A percentile compares a stretch with the other conserved stretches of the same genome.
Conservation (phyloP, 2,797 vertebrate genomes). For the Karalla daura region DNA sequence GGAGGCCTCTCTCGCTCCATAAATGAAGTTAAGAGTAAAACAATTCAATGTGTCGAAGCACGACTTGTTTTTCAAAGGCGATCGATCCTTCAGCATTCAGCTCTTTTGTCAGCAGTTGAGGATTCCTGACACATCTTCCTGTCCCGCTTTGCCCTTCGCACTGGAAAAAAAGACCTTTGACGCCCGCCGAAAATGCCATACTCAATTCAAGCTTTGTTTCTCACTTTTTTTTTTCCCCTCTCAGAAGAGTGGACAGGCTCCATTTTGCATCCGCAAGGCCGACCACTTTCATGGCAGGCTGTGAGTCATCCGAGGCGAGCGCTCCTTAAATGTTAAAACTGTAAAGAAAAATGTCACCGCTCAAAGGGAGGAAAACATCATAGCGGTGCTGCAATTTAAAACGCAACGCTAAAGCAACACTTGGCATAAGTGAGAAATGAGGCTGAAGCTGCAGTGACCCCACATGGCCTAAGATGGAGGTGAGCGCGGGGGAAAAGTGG, state of each 20-base stretch:
- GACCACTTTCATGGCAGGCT: constrained; percentile 11
- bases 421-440: background rate
- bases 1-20: background rate
- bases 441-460: background rate
- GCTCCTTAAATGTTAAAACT: constrained; percentile 59
- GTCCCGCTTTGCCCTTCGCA: constrained; percentile 6
- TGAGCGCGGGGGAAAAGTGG: background rate
- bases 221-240: background rate
- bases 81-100: constrained; percentile 4
- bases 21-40: constrained; percentile 4
- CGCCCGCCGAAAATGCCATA: constrained; percentile 17
- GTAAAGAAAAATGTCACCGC: constrained; percentile 51
- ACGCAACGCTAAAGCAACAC: background rate
- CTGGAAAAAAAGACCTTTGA: background rate
- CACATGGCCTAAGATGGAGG: constrained; percentile 4
- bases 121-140: constrained; percentile 15
- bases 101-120: background rate
- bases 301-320: constrained; percentile 54
- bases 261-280: constrained; percentile 28
- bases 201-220: constrained; percentile 12
- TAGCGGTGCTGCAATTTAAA: background rate
- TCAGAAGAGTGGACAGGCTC: constrained; percentile 1
- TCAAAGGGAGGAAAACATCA: constrained; percentile 15
- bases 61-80: background rate
- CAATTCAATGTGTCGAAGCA: background rate